Percentiles rank a stretch among this genome's conserved stretches.
Conservation (phyloP, 2,888 invertebrate genomes). For the Andrena chrysosceles region DNA sequence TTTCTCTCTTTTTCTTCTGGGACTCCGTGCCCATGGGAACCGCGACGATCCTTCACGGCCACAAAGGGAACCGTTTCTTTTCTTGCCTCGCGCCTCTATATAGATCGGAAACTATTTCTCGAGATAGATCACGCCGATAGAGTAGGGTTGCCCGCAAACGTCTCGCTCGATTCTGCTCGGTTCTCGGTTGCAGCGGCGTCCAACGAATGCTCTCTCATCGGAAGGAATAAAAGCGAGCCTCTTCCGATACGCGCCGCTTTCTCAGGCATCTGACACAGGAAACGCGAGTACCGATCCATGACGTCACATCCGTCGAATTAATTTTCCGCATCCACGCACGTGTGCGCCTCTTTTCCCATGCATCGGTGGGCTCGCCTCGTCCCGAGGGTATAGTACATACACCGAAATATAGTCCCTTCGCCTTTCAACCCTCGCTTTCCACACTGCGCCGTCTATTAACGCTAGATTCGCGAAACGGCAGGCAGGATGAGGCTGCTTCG, state of each 20-base stretch:
- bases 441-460: constrained; percentile 9
- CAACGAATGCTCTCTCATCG: constrained; percentile 17
- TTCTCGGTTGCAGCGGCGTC: neutral
- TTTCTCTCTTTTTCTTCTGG: constrained; percentile 72
- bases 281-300: constrained; percentile 74
- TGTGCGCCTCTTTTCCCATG: constrained; percentile 49
- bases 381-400: neutral
- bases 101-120: constrained; percentile 57
- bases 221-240: neutral
- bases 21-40: constrained; percentile 76
- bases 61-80: constrained; percentile 60
- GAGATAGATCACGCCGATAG: constrained; percentile 31
- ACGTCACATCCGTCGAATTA: constrained; percentile 78
- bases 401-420: neutral
- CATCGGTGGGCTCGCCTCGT: constrained; percentile 19
- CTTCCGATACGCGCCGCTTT: constrained; percentile 37
- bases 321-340: constrained; percentile 71
- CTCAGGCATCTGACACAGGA: constrained; percentile 67
- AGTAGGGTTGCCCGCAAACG: neutral
- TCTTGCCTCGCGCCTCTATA: constrained; percentile 26
- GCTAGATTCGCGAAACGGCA: constrained; percentile 13
- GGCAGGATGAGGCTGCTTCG: neutral
- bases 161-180: constrained; percentile 4
- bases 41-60: constrained; percentile 31
- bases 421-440: neutral